phyloP scores from a whole-genome alignment of 2,888 invertebrate genomes.

The Emmelina monodactyla region DNA sequence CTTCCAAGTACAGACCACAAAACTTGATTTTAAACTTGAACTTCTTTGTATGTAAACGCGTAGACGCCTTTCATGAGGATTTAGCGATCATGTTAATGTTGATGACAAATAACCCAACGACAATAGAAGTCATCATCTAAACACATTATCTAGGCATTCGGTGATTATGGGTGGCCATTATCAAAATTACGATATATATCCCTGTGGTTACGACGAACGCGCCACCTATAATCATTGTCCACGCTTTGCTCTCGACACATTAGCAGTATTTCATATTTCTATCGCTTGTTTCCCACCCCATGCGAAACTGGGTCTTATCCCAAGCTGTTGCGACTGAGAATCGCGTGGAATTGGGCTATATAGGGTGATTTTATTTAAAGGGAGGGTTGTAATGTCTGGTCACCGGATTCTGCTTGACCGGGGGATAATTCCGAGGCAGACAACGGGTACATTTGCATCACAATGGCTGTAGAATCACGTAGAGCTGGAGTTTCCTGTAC shows the following conservation, averaged over 20 bases:
- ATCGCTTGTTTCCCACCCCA: too few relatives aligned
- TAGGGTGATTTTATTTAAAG: conserved; percentile 49
- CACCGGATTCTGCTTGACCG: conserved; percentile 57
- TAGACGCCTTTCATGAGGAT: too few relatives aligned
- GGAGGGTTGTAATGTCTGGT: conserved; percentile 58
- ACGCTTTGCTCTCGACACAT: conserved; percentile 48
- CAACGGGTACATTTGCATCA: conserved; percentile 62
- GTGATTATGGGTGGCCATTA: neutral
- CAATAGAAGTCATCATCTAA: too few relatives aligned
- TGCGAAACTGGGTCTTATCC: too few relatives aligned
- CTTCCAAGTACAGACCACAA: too few relatives aligned
- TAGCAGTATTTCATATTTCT: too few relatives aligned
- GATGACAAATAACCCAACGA: too few relatives aligned
- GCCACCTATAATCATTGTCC: conserved; percentile 36
- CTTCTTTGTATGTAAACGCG: too few relatives aligned
- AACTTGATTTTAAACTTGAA: too few relatives aligned
- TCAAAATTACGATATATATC: conserved; percentile 1
- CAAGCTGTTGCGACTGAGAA: conserved; percentile 26
- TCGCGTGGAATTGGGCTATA: conserved; percentile 22
- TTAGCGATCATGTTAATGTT: too few relatives aligned
- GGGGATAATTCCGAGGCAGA: conserved; percentile 64
- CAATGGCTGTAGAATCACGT: conserved; percentile 52
- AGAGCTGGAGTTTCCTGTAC: conserved; percentile 49
- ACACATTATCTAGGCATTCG: too few relatives aligned
- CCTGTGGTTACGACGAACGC: neutral